Conservation (phyloP, 2,113 vertebrate genomes). For the Tragelaphus buxtoni region DNA sequence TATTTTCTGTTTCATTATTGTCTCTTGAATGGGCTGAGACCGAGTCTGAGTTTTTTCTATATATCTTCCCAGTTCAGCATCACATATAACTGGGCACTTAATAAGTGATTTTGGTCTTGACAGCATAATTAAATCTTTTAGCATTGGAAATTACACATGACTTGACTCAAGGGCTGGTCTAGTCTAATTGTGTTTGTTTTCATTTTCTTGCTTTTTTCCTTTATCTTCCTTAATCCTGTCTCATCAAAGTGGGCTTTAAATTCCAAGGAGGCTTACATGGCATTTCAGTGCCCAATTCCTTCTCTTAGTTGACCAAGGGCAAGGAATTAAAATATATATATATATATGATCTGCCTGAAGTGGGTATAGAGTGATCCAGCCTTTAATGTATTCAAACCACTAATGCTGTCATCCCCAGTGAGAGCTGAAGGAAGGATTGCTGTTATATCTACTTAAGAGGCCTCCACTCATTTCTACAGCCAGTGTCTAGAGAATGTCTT, state of each 20-base stretch:
- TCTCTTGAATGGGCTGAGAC: constrained; percentile 54
- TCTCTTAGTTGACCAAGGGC: constrained; percentile 20
- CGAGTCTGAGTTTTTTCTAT: constrained; percentile 8
- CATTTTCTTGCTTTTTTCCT: constrained; percentile 58
- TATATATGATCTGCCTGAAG: not conserved
- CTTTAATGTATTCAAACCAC: constrained; percentile 43
- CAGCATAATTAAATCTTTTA: constrained; percentile 61
- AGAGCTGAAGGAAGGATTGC: not conserved
- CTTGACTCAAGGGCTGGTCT: constrained; percentile 33
- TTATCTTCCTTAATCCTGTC: constrained; percentile 62
- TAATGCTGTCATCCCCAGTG: constrained; percentile 3
- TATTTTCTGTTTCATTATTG: constrained; percentile 53
- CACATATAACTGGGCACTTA: constrained; percentile 64
- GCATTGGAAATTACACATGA: constrained; percentile 64
- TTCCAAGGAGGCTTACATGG: constrained; percentile 36
- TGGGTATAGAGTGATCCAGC: not conserved
- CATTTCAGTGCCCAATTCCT: constrained; percentile 35
- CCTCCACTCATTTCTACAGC: not conserved
- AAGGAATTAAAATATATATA: constrained; percentile 22
- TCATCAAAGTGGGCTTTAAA: constrained; percentile 59
- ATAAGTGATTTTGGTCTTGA: constrained; percentile 65
- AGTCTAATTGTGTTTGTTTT: constrained; percentile 63
- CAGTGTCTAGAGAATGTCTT: constrained; percentile 29
- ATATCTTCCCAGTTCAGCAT: constrained; percentile 35
- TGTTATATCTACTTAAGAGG: constrained; percentile 25